Base-by-base conservation (phyloP, 1,140 invertebrate genomes). In the Goniozus legneri region DNA sequence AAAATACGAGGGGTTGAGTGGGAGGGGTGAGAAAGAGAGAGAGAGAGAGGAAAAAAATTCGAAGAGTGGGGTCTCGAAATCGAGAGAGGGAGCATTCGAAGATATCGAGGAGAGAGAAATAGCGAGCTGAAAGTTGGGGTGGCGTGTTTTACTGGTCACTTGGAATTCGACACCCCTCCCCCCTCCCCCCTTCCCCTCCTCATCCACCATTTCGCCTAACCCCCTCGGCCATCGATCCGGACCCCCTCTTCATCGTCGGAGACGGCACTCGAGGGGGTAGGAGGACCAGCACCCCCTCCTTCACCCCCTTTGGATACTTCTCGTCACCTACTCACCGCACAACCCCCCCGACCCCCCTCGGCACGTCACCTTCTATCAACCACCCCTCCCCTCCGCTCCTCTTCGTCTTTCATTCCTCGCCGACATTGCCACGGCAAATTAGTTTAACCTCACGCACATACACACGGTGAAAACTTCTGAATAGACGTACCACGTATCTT, bases 81-180 rank as follows among this genome's bases (percentile, higher is more conserved):
- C 41, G 47, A 58, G 31, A 47, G 43, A 45, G 43, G 38, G 22
- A 24, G 13, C 44, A 35, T 20, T 27, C 15, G 36, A 34, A 40
- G 32, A 46, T 24, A 41, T 44, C 14, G 8, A 8, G 20, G 22
- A 13, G 14, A 36, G 52, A n/a, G 52, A 37, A 44, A 58, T 50
- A 44, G 35, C 52, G 49, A n/a, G n/a, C n/a, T n/a, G 41, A 43
- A 50, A 45, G 52, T 39, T 36, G 27, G 47, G 50, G 60, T 44
- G 39, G 53, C 41, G 54, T n/a, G 52, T 58, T 49, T 50, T 51
- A 56, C 50, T 55, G 66, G 67, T 67, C 67, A 71, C 62, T 67
- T 58, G 56, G 69, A 71, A 71, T 70, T 69, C 50, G 53, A 56
- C 53, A 37, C 35, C 52, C 44, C 47, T 50, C 34, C 39, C 46